Base-by-base conservation (phyloP, 2,797 vertebrate genomes). In the Pangasius djambal region DNA sequence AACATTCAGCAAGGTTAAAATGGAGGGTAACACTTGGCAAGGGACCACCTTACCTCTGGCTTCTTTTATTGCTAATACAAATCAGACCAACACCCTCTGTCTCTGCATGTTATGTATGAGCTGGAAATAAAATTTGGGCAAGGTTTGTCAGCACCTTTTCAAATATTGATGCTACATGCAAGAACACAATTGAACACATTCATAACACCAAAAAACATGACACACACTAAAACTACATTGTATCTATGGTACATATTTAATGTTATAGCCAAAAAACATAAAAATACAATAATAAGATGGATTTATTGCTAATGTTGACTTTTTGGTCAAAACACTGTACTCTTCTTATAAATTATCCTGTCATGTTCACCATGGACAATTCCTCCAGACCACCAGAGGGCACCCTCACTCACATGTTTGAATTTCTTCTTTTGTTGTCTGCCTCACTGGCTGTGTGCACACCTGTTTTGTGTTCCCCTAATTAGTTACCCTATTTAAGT, bases 1-100 rank as follows among this genome's bases (percentile, higher is more conserved):
- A 57, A 59, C 52, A 37, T 48, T 77, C 15, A 52, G n/a, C 67
- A 48, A 81, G 77, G 65, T 34, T 75, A 74, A 86, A 72, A 75
- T 28, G 31, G 22, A 50, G n/a, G 44, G 44, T 55, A 86, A 86
- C n/a, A 12, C 52, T 48, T 63, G 83, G 61, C 74, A 52, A 50
- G 52, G 79, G 63, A 79, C 86, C 59, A 50, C 37, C 28, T 83
- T 22, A 10, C 48, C 34, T 40, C 74, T 52, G 25, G 22, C 50
- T 59, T 1, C 9, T 74, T 89, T 63, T 40, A 83, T 25, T 86
- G 55, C 25, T 40, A 63, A 59, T 44, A 79, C 50, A 79, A 67
- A 57, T 52, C 75, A 86, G 34, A 61, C 22, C 37, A 81, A 44
- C 61, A 69, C 25, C 25, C 74, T 15, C 10, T 55, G 57, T 83